These are phyloP conservation scores for Atta cephalotes DNA, from an alignment of 1,140 invertebrate species.

Conservation along the genomic window DNA sequence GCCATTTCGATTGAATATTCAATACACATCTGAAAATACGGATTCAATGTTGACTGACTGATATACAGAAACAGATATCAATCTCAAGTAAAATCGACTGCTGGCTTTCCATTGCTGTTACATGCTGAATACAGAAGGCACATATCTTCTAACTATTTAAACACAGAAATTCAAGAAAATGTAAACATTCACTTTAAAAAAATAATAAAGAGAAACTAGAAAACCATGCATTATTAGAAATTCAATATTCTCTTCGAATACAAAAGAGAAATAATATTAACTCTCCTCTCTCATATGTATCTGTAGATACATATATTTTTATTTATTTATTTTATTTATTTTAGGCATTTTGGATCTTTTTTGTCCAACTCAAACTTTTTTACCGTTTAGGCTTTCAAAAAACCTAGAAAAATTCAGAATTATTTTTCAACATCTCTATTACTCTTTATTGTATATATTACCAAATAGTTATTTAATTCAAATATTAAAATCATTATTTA, in stretches of 20 bases:
- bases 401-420: too few species aligned
- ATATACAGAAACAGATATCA: constrained; percentile 40
- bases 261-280: background rate
- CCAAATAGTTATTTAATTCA: too few species aligned
- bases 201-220: background rate
- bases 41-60: constrained; percentile 39
- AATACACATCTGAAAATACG: constrained; percentile 34
- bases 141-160: constrained; percentile 6
- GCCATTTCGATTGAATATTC: constrained; percentile 39
- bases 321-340: too few species aligned
- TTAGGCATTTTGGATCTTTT: too few species aligned
- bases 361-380: too few species aligned
- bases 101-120: constrained; percentile 23
- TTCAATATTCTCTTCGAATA: background rate
- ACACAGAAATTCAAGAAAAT: background rate
- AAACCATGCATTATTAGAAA: background rate
- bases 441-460: too few species aligned
- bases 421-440: too few species aligned
- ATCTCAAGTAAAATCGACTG: constrained; percentile 17
- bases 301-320: too few species aligned
- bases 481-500: too few species aligned
- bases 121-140: background rate
- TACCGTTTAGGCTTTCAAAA: too few species aligned
- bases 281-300: too few species aligned
- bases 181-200: background rate